Percentiles rank a stretch among this genome's conserved stretches.
phyloP scores from a whole-genome alignment of 2,888 invertebrate genomes.

The Rapana venosa region DNA sequence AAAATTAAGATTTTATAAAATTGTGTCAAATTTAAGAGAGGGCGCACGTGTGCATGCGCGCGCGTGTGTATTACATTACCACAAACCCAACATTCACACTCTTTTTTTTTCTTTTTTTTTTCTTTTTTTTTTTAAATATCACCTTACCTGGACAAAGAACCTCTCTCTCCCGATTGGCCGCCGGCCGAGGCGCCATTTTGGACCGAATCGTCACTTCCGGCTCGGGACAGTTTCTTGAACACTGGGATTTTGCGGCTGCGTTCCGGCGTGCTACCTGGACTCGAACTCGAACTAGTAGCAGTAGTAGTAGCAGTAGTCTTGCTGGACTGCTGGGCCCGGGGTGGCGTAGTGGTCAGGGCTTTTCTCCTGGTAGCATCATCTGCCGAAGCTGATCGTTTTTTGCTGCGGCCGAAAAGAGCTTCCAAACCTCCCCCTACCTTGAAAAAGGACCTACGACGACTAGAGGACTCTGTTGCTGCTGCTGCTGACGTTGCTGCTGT shows the following conservation, averaged over 20 bases:
- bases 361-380: slow-evolving; percentile 40
- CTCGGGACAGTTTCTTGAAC: slow-evolving; percentile 51
- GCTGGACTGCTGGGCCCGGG: background rate
- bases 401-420: slow-evolving; percentile 34
- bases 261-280: background rate
- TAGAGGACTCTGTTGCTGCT: background rate
- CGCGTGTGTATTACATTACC: too few relatives aligned
- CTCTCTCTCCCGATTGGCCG: slow-evolving; percentile 42
- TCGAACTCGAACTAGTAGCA: background rate
- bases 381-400: slow-evolving; percentile 45
- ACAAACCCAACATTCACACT: too few relatives aligned
- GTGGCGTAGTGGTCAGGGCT: background rate
- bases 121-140: background rate
- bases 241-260: background rate
- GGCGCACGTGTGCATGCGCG: too few relatives aligned
- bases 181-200: slow-evolving; percentile 48
- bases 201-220: slow-evolving; percentile 44
- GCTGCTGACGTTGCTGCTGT: background rate
- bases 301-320: too few relatives aligned
- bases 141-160: slow-evolving; percentile 21
- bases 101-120: too few relatives aligned
- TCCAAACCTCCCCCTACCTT: slow-evolving; percentile 4
- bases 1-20: too few relatives aligned
- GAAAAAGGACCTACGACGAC: background rate
- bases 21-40: too few relatives aligned